Evolutionary conservation across 2,888 invertebrate genomes (phyloP).

Genomic region (Microctonus brassicae): DNA sequence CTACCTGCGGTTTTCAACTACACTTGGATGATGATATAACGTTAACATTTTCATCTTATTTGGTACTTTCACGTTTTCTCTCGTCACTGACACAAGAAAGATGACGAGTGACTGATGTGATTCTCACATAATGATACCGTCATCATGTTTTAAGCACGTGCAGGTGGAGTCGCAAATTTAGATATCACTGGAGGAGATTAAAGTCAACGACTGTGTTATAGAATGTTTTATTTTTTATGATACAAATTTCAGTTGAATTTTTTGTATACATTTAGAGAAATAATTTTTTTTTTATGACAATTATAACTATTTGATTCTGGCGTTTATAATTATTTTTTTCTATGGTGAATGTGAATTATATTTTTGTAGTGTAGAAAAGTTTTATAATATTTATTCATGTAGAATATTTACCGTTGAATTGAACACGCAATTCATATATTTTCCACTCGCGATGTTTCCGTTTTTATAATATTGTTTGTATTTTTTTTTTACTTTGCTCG

Average conservation of each 20-base stretch:
- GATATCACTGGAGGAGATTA: constrained; percentile 9
- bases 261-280: too few relatives aligned
- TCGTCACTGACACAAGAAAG: background rate
- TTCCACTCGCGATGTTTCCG: constrained; percentile 41
- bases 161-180: background rate
- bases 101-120: constrained; percentile 16
- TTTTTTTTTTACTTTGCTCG: constrained; percentile 36
- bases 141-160: background rate
- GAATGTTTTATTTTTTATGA: too few relatives aligned
- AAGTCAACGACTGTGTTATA: constrained; percentile 19
- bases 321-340: too few relatives aligned
- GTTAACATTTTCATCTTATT: background rate
- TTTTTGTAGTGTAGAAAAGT: too few relatives aligned
- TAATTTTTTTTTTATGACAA: too few relatives aligned
- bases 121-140: background rate
- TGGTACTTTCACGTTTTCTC: background rate
- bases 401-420: constrained; percentile 31
- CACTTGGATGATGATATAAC: background rate
- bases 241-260: too few relatives aligned
- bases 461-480: constrained; percentile 48
- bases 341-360: too few relatives aligned
- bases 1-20: constrained; percentile 49
- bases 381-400: constrained; percentile 19
- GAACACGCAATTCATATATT: constrained; percentile 28
- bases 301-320: too few relatives aligned